Conservation (phyloP, 2,888 invertebrate species). For the Amphiduros pacificus region DNA sequence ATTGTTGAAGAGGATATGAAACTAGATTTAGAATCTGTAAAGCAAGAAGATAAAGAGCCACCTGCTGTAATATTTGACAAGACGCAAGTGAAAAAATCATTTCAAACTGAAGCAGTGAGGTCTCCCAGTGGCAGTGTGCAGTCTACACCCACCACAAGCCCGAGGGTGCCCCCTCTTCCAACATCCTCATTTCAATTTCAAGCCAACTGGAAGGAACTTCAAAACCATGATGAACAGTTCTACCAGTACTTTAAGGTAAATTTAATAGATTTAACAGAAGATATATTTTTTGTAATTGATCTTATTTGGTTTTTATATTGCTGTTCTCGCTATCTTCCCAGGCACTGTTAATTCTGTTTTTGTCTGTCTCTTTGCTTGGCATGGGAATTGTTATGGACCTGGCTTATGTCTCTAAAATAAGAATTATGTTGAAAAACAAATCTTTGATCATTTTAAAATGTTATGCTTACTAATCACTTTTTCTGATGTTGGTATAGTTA, state of each 20-base stretch:
- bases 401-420: too few species aligned
- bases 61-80: too few species aligned
- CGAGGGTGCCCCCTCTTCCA: slow-evolving; percentile 30
- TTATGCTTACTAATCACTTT: too few species aligned
- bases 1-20: neutral
- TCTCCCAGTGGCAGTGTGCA: neutral
- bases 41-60: neutral
- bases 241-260: slow-evolving; percentile 50
- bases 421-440: too few species aligned
- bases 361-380: too few species aligned
- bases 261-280: neutral
- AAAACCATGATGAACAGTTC: slow-evolving; percentile 38
- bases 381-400: too few species aligned
- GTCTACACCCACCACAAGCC: neutral
- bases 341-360: too few species aligned
- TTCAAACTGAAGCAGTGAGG: neutral
- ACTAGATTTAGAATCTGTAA: neutral
- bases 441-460: too few species aligned
- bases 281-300: neutral
- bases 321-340: too few species aligned
- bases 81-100: too few species aligned
- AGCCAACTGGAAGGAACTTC: slow-evolving; percentile 47
- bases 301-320: neutral
- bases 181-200: slow-evolving; percentile 52
- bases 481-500: too few species aligned